A percentile compares a stretch with the other conserved stretches of the same genome.
Conservation (phyloP, 2,888 invertebrate genomes). For the Tanaodytes sp. region DNA sequence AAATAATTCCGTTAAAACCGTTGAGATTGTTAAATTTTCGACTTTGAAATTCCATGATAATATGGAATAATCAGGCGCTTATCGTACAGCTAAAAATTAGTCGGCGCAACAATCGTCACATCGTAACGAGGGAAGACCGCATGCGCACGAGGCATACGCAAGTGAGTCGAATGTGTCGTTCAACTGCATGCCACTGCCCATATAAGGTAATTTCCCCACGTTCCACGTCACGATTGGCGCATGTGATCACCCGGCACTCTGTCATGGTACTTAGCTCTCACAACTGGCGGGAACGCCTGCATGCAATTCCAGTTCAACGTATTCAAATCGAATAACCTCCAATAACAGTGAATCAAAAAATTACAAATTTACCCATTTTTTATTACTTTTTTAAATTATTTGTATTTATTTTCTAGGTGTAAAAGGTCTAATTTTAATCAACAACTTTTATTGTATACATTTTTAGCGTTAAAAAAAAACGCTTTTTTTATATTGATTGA, state of each 20-base stretch:
- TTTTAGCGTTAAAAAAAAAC: no score
- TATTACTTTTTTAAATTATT: no score
- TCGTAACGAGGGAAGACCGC: conserved; percentile 47
- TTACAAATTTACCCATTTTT: not conserved
- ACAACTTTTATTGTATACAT: no score
- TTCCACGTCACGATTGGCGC: conserved; percentile 71
- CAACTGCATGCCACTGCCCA: conserved; percentile 65
- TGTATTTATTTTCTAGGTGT: no score
- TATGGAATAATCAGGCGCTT: no score
- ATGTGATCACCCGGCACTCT: conserved; percentile 58
- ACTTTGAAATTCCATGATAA: no score
- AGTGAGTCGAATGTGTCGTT: conserved; percentile 45
- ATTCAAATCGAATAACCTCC: conserved; percentile 1
- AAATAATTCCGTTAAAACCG: no score
- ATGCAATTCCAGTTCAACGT: not conserved
- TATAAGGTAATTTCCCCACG: conserved; percentile 75
- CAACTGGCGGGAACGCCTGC: conserved; percentile 22
- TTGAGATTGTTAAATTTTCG: no score
- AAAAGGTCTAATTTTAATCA: no score
- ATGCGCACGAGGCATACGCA: conserved; percentile 52
- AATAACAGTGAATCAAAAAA: not conserved
- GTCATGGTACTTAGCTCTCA: conserved; percentile 52
- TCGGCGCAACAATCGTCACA: no score
- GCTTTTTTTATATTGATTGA: no score
- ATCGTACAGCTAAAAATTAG: no score